Conservation (phyloP, 2,888 invertebrate species). For the Ochropacha duplaris region DNA sequence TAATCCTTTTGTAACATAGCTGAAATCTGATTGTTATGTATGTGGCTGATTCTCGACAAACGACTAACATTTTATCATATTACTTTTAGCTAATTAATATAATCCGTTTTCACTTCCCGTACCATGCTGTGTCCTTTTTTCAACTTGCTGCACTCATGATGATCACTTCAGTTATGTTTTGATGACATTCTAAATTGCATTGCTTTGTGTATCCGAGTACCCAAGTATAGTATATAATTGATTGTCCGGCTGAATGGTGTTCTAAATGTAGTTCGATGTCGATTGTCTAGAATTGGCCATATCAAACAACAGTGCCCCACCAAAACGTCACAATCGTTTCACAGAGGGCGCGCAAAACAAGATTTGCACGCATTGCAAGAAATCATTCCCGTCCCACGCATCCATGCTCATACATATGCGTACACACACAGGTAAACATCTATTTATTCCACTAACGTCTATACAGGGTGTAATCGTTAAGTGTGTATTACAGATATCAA, state of each 20-base stretch:
- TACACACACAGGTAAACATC: conserved; percentile 85
- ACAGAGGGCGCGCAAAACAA: conserved; percentile 83
- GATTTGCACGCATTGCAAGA: conserved; percentile 87
- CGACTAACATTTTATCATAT: conserved; percentile 42
- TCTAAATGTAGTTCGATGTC: conserved; percentile 76
- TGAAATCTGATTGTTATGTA: conserved; percentile 77
- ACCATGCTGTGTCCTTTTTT: conserved; percentile 20
- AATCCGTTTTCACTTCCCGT: conserved; percentile 14
- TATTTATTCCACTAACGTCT: background rate
- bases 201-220: conserved; percentile 47
- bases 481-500: no score
- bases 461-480: no score
- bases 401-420: conserved; percentile 90
- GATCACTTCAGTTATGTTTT: conserved; percentile 78
- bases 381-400: conserved; percentile 89
- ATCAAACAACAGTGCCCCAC: conserved; percentile 88
- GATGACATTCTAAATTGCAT: conserved; percentile 30
- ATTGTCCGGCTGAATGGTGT: conserved; percentile 43
- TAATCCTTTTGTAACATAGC: conserved; percentile 58
- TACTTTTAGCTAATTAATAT: conserved; percentile 10
- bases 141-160: conserved; percentile 67
- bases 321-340: conserved; percentile 84
- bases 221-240: conserved; percentile 27
- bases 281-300: conserved; percentile 88
- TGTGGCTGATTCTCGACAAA: conserved; percentile 79